Evolutionary conservation across 2,113 vertebrate species (phyloP).

Genomic region (Macrotus californicus): DNA sequence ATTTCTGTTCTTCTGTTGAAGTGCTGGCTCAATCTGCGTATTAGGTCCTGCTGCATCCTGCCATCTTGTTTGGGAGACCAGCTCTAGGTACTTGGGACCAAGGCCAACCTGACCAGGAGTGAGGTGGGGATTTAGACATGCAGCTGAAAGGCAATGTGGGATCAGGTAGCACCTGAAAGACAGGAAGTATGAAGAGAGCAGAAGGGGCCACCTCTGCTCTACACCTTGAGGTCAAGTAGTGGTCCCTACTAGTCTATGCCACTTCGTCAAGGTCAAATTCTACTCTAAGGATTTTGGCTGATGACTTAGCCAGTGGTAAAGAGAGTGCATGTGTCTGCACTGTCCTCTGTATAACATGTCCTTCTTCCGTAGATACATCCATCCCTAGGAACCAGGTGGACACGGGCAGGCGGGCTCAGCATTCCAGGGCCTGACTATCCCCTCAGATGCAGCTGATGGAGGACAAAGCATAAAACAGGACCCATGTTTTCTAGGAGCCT

Average conservation of each 20-base stretch:
- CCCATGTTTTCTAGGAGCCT: not conserved
- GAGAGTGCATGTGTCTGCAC: not conserved
- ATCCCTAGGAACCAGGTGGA: not conserved
- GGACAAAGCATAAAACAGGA: not conserved
- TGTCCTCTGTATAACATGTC: not conserved
- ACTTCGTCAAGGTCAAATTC: not conserved
- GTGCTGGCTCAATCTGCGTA: not conserved
- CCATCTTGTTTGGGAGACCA: not conserved
- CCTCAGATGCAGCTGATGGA: not conserved
- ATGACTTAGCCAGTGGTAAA: not conserved
- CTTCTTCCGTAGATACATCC: not conserved
- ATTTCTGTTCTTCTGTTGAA: not conserved
- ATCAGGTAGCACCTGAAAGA: not conserved
- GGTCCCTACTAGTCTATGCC: not conserved
- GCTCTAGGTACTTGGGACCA: not conserved
- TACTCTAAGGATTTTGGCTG: not conserved
- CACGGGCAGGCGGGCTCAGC: not conserved
- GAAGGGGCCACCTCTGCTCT: not conserved
- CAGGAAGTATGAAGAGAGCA: not conserved
- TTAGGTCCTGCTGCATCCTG: not conserved
- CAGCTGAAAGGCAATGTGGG: not conserved
- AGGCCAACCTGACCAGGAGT: not conserved
- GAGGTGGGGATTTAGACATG: not conserved
- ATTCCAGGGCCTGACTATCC: not conserved
- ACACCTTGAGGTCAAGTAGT: not conserved